Conservation (phyloP, 2,797 vertebrate genomes). For the Dendrocincla fuliginosa region DNA sequence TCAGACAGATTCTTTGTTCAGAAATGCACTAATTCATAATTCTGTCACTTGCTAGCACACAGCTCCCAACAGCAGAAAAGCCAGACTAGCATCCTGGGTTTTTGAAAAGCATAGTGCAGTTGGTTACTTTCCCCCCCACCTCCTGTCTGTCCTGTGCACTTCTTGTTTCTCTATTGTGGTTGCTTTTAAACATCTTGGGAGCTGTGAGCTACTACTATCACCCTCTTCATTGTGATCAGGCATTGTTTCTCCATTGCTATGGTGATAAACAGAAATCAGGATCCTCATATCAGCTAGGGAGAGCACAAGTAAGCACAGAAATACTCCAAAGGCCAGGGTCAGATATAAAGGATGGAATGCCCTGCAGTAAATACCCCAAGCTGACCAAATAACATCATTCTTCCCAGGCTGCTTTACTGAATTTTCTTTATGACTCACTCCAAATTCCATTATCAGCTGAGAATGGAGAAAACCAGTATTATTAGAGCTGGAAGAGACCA, state of each 20-base stretch:
- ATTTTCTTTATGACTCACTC: neutral
- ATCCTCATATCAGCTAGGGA: neutral
- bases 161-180: slow-evolving; percentile 37
- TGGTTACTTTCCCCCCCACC: neutral
- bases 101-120: neutral
- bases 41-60: slow-evolving; percentile 1
- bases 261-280: slow-evolving; percentile 63
- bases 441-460: neutral
- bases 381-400: neutral
- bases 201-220: neutral
- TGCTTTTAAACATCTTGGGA: slow-evolving; percentile 67
- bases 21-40: neutral
- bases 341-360: neutral
- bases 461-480: neutral
- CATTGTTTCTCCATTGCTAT: slow-evolving; percentile 79
- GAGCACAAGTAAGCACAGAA: neutral
- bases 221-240: slow-evolving; percentile 7
- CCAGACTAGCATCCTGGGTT: neutral
- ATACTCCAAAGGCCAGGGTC: neutral
- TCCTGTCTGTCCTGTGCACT: neutral
- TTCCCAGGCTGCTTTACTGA: neutral
- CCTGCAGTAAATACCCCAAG: neutral
- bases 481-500: neutral
- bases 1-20: slow-evolving; percentile 22
- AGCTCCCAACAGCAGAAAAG: neutral